Percentiles rank a stretch among this genome's conserved stretches.
Evolutionary conservation across 2,888 invertebrate genomes (phyloP).

Genomic region (Erebia palarica): DNA sequence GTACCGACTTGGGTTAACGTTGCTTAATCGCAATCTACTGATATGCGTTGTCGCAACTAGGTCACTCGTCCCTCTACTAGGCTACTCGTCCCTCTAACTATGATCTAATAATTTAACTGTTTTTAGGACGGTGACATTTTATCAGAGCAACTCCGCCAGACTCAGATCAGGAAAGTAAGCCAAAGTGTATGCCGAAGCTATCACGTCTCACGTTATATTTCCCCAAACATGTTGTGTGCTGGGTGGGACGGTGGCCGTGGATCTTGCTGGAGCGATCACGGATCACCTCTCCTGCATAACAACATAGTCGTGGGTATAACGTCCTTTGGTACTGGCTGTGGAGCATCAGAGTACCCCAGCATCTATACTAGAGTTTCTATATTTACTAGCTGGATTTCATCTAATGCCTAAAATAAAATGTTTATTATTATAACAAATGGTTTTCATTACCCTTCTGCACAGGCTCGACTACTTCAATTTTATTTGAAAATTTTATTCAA

Average conservation of each 20-base stretch:
- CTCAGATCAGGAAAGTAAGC: neutral
- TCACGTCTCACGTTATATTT: neutral
- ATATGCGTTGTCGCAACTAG: too few relatives aligned
- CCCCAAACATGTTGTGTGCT: conserved; percentile 4
- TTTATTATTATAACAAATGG: neutral
- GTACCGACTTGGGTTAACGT: too few relatives aligned
- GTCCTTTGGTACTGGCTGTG: conserved; percentile 4
- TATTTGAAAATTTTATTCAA: too few relatives aligned
- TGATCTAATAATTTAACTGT: neutral
- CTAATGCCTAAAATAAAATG: conserved; percentile 11
- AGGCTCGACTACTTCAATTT: too few relatives aligned
- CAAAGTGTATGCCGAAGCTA: neutral
- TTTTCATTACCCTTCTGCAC: too few relatives aligned
- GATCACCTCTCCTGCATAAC: conserved; percentile 41
- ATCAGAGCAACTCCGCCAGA: conserved; percentile 12
- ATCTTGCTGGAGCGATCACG: conserved; percentile 13
- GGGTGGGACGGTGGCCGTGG: conserved; percentile 13
- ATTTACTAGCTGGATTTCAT: conserved; percentile 24
- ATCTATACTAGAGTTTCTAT: conserved; percentile 5
- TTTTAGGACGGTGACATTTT: neutral
- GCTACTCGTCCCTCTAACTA: too few relatives aligned
- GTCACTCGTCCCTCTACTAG: too few relatives aligned
- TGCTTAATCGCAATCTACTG: too few relatives aligned
- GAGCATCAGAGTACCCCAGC: neutral
- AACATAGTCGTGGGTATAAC: neutral